phyloP scores from a whole-genome alignment of 2,797 vertebrate species.

The Podarcis siculus region DNA sequence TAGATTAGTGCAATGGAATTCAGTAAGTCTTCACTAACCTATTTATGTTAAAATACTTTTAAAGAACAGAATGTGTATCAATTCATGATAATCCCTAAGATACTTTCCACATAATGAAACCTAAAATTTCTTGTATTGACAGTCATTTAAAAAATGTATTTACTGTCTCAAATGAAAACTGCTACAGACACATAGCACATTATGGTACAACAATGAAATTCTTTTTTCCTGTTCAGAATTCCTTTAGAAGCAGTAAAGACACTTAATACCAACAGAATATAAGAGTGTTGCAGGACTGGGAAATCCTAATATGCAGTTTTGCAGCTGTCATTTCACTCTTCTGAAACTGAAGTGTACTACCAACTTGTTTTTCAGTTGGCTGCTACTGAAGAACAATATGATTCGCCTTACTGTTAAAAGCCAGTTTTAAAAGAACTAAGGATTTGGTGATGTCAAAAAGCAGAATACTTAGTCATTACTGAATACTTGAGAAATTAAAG shows the following conservation, averaged over 20 bases:
- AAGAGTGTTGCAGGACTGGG: slow-evolving; percentile 60
- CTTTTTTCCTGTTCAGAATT: slow-evolving; percentile 62
- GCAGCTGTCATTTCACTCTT: slow-evolving; percentile 67
- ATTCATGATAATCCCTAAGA: slow-evolving; percentile 30
- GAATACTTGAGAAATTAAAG: slow-evolving; percentile 10
- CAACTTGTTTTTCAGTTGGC: not conserved
- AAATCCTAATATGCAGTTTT: slow-evolving; percentile 64
- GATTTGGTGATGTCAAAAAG: slow-evolving; percentile 1
- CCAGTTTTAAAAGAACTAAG: slow-evolving; percentile 6
- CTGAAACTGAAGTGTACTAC: not conserved
- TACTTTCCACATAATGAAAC: slow-evolving; percentile 33
- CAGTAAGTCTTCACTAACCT: slow-evolving; percentile 58
- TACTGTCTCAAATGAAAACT: not conserved
- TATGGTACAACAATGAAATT: not conserved
- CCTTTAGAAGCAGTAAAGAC: slow-evolving; percentile 49
- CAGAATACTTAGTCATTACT: not conserved
- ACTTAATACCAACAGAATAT: slow-evolving; percentile 52
- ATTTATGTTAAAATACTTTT: slow-evolving; percentile 55
- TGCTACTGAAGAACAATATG: not conserved
- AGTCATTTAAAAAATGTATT: slow-evolving; percentile 24
- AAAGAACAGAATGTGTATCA: slow-evolving; percentile 52
- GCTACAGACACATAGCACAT: not conserved
- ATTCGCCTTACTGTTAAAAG: slow-evolving; percentile 12
- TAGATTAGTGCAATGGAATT: slow-evolving; percentile 59
- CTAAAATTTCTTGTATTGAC: slow-evolving; percentile 8